Evolutionary conservation across 2,797 vertebrate genomes (phyloP).

Genomic region (Rhabdomys pumilio): DNA sequence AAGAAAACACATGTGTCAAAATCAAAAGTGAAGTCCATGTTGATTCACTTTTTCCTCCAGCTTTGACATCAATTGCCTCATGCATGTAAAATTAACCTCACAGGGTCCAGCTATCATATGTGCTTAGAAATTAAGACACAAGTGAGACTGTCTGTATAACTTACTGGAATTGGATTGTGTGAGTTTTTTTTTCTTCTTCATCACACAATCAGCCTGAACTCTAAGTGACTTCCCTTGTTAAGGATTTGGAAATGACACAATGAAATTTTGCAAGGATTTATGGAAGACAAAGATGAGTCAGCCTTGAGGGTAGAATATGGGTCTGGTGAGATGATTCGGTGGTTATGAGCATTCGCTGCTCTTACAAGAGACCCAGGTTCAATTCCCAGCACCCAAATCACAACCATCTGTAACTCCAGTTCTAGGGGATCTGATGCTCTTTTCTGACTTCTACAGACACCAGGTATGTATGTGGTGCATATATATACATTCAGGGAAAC

Average conservation of each 20-base stretch:
- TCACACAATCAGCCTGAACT: conserved; percentile 27
- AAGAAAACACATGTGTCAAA: conserved; percentile 77
- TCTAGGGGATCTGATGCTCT: neutral
- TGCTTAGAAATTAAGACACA: conserved; percentile 76
- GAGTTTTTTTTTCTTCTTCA: neutral
- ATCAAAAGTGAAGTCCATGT: conserved; percentile 66
- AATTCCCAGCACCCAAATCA: neutral
- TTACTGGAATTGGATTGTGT: neutral
- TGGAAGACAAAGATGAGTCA: neutral
- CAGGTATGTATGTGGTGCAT: neutral
- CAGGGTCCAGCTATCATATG: conserved; percentile 47
- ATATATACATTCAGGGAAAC: neutral
- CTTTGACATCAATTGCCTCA: conserved; percentile 73
- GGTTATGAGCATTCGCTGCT: neutral
- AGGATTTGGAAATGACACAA: neutral
- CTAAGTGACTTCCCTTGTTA: neutral
- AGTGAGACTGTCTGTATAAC: conserved; percentile 40
- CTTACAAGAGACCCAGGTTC: neutral
- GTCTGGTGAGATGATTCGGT: neutral
- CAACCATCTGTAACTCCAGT: neutral
- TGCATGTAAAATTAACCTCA: conserved; percentile 76
- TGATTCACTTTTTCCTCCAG: conserved; percentile 42
- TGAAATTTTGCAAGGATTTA: neutral
- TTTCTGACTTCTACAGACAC: neutral
- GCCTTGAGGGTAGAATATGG: neutral